A percentile compares a stretch with the other conserved stretches of the same genome.
These are phyloP conservation scores for Dyspetes luteomarginatus DNA, from an alignment of 2,888 invertebrate species.

Conservation along the genomic window DNA sequence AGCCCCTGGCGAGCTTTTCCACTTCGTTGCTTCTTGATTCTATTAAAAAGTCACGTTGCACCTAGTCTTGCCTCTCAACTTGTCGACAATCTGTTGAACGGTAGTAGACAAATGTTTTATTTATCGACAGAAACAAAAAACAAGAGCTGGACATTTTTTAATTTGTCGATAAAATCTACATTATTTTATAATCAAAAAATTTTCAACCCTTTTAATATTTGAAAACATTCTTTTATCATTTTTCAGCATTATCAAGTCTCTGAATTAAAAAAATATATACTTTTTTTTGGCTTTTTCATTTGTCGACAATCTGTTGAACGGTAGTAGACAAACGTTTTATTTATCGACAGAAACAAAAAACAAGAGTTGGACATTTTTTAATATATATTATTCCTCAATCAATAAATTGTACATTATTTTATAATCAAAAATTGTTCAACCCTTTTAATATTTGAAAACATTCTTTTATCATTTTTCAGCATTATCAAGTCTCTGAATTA, in stretches of 20 bases:
- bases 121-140: neutral
- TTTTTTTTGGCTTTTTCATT: neutral
- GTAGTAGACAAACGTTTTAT: constrained; percentile 28
- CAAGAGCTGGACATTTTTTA: too few species aligned
- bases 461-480: neutral
- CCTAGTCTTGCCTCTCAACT: neutral
- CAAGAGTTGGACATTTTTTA: too few species aligned
- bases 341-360: neutral
- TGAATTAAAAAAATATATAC: too few species aligned
- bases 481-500: neutral
- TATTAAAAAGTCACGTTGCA: constrained; percentile 49
- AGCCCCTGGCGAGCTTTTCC: constrained; percentile 33
- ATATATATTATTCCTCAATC: too few species aligned
- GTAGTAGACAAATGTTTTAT: constrained; percentile 30
- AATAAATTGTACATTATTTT: too few species aligned
- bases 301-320: neutral
- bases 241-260: neutral
- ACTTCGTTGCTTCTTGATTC: constrained; percentile 60
- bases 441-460: neutral
- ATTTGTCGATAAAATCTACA: too few species aligned
- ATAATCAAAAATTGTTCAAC: too few species aligned
- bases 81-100: neutral
- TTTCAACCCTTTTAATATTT: neutral
- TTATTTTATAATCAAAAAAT: too few species aligned
- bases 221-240: neutral